Evolutionary conservation across 2,797 vertebrate genomes (phyloP), one percentile per base, ranked within the genome.

Genomic region (Coregonus sp.): DNA sequence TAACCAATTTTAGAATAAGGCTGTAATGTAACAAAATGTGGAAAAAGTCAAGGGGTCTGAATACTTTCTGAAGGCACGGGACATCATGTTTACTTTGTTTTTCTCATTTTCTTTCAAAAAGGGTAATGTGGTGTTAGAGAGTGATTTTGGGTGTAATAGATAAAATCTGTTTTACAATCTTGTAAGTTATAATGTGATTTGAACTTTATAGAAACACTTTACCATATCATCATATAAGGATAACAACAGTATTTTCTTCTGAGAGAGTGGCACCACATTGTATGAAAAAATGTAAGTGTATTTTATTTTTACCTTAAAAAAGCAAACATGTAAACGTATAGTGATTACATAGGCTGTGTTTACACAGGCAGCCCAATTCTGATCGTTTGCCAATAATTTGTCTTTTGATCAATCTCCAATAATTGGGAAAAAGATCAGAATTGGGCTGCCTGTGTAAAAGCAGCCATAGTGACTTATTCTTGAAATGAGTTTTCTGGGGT

Each of bases 11-110:
- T 25, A 25, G 25, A 25, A 25, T 25, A 25, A 25, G 25, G 25
- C 25, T 1, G 25, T 25, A 25, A 25, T 25, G 25, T 25, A 25
- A 25, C 25, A 25, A 25, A 25, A 25, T 25, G 25, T 25, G 25
- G 25, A 25, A 25, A 25, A 25, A 25, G 25, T 25, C 25, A 25
- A 25, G 25, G 25, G 25, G 25, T 25, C 25, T 25, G 25, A 25
- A 25, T 25, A 25, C 56, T 25, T 25, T 25, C 25, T 25, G 25
- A 25, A 25, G 25, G 25, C 25, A 25, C 25, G 25, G 25, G 25
- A 76, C 29, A 56, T 75, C 20, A 82, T 78, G 79, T 76, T 74
- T 73, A 78, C 54, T n/a, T 70, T 70, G 20, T 75, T 11, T 56
- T 70, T 73, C 71, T 59, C 35, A 63, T 78, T 76, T 78, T 79